Evolutionary conservation across 2,797 vertebrate species (phyloP).

Genomic region (Todus mexicanus): DNA sequence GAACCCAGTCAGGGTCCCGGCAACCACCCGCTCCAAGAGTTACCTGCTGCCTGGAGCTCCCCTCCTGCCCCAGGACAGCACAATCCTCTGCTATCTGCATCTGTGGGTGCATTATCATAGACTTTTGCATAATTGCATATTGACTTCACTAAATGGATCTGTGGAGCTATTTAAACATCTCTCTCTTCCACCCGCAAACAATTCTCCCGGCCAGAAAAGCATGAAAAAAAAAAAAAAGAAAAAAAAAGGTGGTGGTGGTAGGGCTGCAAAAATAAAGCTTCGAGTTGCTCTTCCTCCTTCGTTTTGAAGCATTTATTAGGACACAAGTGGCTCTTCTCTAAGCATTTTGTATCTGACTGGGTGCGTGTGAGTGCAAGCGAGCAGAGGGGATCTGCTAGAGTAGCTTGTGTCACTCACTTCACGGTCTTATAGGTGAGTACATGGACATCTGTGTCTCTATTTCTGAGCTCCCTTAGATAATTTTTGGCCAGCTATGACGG

Average conservation of each 20-base stretch:
- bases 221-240: background rate
- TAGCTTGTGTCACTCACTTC: fast-evolving
- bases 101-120: background rate
- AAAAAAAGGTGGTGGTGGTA: too few species aligned
- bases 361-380: background rate
- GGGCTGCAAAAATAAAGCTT: background rate
- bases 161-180: slow-evolving; percentile 2
- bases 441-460: fast-evolving
- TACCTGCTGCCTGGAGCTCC: background rate
- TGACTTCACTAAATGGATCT: slow-evolving; percentile 53
- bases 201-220: background rate
- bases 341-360: background rate
- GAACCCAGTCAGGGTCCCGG: background rate
- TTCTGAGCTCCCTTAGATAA: background rate
- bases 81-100: background rate
- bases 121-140: slow-evolving; percentile 41
- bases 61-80: background rate
- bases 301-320: background rate
- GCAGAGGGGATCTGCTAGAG: background rate
- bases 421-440: background rate
- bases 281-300: background rate
- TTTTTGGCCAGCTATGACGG: background rate
- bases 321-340: background rate
- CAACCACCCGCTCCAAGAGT: fast-evolving
- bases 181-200: background rate